Conservation (phyloP, 2,888 invertebrate species). For the Erebia palarica region DNA sequence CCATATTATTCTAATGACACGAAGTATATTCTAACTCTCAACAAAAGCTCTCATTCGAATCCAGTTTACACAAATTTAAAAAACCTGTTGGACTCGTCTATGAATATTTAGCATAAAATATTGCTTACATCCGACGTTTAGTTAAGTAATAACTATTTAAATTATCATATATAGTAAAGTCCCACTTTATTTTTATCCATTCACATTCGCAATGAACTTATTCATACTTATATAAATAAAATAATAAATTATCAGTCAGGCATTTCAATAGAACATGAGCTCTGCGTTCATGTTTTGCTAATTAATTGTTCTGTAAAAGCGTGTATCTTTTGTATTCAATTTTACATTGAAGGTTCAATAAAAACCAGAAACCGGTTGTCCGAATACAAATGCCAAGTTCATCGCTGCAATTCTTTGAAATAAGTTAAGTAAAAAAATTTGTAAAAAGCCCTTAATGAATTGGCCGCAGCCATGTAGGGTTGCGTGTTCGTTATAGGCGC, state of each 20-base stretch:
- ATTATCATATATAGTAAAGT: not conserved
- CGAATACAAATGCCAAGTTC: slow-evolving; percentile 14
- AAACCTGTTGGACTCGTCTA: slow-evolving; percentile 15
- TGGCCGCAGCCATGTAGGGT: slow-evolving; percentile 23
- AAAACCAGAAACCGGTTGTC: slow-evolving; percentile 11
- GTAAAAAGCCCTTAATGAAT: slow-evolving; percentile 20
- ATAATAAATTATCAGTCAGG: not conserved
- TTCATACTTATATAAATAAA: not conserved
- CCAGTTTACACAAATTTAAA: slow-evolving; percentile 20
- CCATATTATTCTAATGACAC: not conserved
- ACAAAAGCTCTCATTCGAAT: slow-evolving; percentile 7
- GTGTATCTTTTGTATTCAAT: slow-evolving; percentile 6
- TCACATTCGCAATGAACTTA: not conserved
- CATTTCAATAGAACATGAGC: not conserved
- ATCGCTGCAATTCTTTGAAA: slow-evolving; percentile 8
- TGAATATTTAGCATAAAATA: slow-evolving; percentile 5
- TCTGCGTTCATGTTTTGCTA: not conserved
- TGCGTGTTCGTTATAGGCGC: slow-evolving; percentile 60
- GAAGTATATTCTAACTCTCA: not conserved
- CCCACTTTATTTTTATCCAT: not conserved
- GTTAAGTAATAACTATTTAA: not conserved
- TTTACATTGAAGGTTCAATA: slow-evolving; percentile 4
- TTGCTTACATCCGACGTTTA: slow-evolving; percentile 10
- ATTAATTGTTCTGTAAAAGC: not conserved
- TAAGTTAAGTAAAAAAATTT: slow-evolving; percentile 6